Evolutionary conservation across 2,888 invertebrate genomes (phyloP), one percentile per base, ranked within the genome.

Genomic region (Drosophila mimica): DNA sequence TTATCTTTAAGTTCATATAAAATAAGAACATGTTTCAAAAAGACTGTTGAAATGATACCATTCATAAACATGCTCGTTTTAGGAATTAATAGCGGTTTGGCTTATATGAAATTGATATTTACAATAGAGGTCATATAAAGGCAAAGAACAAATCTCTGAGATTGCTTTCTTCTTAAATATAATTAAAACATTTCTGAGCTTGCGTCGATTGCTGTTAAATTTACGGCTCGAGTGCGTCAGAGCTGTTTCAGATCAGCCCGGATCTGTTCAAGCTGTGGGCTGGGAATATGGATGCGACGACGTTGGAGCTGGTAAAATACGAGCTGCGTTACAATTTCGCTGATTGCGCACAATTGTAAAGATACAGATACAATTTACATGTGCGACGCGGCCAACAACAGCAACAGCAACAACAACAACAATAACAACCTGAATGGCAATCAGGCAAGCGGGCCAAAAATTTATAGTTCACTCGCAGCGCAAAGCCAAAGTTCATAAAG

Each of bases 151-250:
- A 48, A 59, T 28, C 9, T 43, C 2, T 31, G 28, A 2, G 25
- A 11, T 33, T 43, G 15, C 33, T 61, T 54, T 38, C 4, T 51
- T 48, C 54, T 61, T 71, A 62, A 76, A 83, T 89, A 89, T 88
- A 92, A 92, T 92, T 92, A 91, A 92, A 89, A 91, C 83, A 88
- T 91, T 88, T 88, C 74, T 74, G 70, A 89, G 76, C 72, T 78
- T 79, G 72, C 74, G 70, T 71, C 74, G 68, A 75, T 79, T 75
- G 79, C 57, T 60, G 63, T 61, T 20, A 56, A 86, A 89, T 89
- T 88, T 89, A 91, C 79, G 80, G 49, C 64, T 53, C 33, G 36
- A 62, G 68, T 77, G 78, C 54, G 66, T 72, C 76, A 75, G 60
- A 43, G 30, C 17, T 34, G n/a, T 48, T 71, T 54, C 67, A 63